phyloP scores from a whole-genome alignment of 2,797 vertebrate species.

The Anolis apletophallus region DNA sequence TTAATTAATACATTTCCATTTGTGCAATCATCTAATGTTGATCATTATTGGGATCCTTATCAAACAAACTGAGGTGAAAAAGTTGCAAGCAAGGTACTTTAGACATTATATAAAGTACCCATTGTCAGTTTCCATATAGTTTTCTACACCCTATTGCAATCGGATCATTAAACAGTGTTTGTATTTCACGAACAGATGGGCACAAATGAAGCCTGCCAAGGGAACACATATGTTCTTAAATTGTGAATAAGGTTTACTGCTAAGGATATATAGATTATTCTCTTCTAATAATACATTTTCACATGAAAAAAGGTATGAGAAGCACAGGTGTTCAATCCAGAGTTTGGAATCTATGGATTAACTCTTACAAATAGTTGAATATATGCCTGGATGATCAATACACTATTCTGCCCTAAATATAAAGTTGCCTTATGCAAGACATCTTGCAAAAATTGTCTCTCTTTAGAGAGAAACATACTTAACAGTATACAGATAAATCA shows the following conservation, averaged over 20 bases:
- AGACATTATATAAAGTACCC: background rate
- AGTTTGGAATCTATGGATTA: background rate
- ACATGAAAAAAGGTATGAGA: conserved; percentile 40
- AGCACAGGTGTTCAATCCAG: conserved; percentile 29
- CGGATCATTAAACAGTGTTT: conserved; percentile 58
- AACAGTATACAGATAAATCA: background rate
- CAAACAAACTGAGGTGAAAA: conserved; percentile 25
- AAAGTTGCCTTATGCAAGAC: background rate
- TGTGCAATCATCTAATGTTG: conserved; percentile 41
- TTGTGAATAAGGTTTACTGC: conserved; percentile 59
- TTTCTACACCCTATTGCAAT: conserved; percentile 53
- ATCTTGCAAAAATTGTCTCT: background rate
- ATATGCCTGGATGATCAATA: background rate
- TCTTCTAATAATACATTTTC: conserved; percentile 41
- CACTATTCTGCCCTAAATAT: background rate
- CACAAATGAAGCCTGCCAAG: conserved; percentile 69
- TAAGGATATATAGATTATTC: conserved; percentile 68
- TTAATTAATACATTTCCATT: conserved; percentile 8
- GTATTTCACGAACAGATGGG: conserved; percentile 73
- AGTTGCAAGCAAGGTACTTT: background rate
- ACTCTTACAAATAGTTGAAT: conserved; percentile 17
- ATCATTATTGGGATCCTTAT: conserved; percentile 19
- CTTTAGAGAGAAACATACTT: background rate
- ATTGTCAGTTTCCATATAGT: conserved; percentile 33
- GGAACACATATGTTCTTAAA: conserved; percentile 73